These are phyloP conservation scores for Ormyrus rosae DNA, from an alignment of 2,888 invertebrate species.

Conservation along the genomic window DNA sequence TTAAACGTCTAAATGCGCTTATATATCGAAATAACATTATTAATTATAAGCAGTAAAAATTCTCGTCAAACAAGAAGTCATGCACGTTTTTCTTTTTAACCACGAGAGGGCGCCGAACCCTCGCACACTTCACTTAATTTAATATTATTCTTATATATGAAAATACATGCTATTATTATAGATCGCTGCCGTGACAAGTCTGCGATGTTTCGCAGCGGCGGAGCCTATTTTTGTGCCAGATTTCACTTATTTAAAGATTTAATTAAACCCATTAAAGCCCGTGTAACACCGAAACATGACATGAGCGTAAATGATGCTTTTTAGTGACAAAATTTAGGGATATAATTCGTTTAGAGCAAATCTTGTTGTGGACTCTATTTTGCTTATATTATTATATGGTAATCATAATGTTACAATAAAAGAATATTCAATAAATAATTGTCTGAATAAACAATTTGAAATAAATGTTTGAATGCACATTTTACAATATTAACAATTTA, in stretches of 20 bases:
- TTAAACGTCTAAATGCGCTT: slow-evolving; percentile 55
- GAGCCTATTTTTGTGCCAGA: slow-evolving; percentile 61
- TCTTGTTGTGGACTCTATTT: too few species aligned
- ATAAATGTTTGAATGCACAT: not conserved
- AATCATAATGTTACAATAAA: too few species aligned
- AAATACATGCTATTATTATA: slow-evolving; percentile 18
- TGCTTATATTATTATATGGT: too few species aligned
- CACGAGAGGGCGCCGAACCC: slow-evolving; percentile 20
- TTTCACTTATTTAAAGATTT: not conserved
- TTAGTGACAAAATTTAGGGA: too few species aligned
- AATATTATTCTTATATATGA: slow-evolving; percentile 22
- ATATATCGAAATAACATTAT: slow-evolving; percentile 47
- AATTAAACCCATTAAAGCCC: too few species aligned
- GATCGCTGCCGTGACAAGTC: slow-evolving; percentile 73
- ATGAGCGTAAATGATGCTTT: too few species aligned
- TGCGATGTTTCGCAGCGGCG: slow-evolving; percentile 67
- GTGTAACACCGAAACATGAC: too few species aligned
- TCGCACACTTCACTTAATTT: slow-evolving; percentile 54
- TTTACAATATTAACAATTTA: not conserved
- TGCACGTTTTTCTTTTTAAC: slow-evolving; percentile 56
- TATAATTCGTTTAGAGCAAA: too few species aligned
- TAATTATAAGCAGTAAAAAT: slow-evolving; percentile 48
- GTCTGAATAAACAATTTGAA: too few species aligned
- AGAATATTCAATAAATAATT: too few species aligned
- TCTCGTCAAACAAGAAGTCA: slow-evolving; percentile 67